Base-by-base conservation (phyloP, 2,888 invertebrate species). In the Dorcus hopei region DNA sequence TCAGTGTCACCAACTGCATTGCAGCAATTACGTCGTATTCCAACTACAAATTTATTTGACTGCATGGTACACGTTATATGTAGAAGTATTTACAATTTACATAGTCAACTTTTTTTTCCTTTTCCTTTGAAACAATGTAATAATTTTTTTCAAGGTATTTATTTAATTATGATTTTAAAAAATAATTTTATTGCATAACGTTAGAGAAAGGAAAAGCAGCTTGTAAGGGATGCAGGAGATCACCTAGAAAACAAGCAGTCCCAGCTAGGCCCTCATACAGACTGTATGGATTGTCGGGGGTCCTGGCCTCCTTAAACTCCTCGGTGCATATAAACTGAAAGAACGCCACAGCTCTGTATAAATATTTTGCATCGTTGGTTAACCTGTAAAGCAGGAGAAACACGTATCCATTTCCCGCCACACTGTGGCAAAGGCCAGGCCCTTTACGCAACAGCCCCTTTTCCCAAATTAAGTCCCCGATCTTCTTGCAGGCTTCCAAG, bases 231-330 rank as follows among this genome's bases (percentile, higher is more conserved):
- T 86, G 78, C 1, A 89, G 76, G 1, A 95, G 78, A 80, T 95
- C 95, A 7, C 85, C 81, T 52, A 95, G 78, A 74, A 84, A 95
- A 72, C 93, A 95, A 7, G 89, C 87, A 1, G 93, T 90, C 2
- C 95, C 95, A 8, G 94, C 91, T 55, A 87, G 83, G 1, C 95
- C 95, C 79, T 95, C 95, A 77, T 87, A 93, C 66, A 96, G 81
- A 72, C 91, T 93, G 71, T 86, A 89, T 0, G 93, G 93, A 66
- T 84, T 82, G 76, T 95, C 95, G 0, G 95, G 95, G 9, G 85
- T 84, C 43, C 89, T 82, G 0, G 92, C 87, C 62, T 85, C 82
- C 58, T 79, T 79, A 74, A 91, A 92, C 65, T 86, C 84, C 0
- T 86, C 81, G 9, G 81, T 81, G 14, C 82, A 83, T 76, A 95